Evolutionary conservation across 1,140 invertebrate genomes (phyloP).

Genomic region (Trachymyrmex cornetzi): DNA sequence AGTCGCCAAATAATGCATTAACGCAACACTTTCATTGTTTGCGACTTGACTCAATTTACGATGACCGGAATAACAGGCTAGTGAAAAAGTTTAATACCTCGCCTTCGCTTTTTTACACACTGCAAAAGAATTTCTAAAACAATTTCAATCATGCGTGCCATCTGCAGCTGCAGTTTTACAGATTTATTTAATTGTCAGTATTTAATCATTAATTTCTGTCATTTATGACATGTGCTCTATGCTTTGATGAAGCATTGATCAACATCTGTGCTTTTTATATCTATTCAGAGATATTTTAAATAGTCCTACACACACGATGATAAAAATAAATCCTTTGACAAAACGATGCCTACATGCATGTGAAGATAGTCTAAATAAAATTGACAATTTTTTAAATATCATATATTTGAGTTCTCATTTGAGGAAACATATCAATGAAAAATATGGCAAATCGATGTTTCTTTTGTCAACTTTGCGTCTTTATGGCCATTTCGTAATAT

Average conservation of each 20-base stretch:
- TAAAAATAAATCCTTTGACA: neutral
- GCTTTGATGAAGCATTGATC: neutral
- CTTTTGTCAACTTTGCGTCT: neutral
- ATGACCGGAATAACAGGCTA: neutral
- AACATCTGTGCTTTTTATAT: neutral
- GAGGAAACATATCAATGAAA: neutral
- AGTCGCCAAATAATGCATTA: too few relatives aligned
- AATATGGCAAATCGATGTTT: neutral
- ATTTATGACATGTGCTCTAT: neutral
- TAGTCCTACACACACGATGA: neutral
- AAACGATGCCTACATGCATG: neutral
- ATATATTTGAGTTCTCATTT: too few relatives aligned
- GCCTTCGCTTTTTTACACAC: neutral
- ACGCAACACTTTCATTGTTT: neutral
- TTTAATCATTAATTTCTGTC: neutral
- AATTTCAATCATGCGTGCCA: neutral
- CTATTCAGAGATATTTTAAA: neutral
- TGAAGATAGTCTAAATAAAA: neutral
- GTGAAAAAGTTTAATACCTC: neutral
- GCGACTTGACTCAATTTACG: neutral
- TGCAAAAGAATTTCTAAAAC: neutral
- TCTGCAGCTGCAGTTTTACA: neutral
- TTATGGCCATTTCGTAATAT: slow-evolving; percentile 12
- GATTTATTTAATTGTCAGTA: neutral
- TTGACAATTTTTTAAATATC: neutral